Evolutionary conservation across 2,888 invertebrate genomes (phyloP), one percentile per base, ranked within the genome.

Genomic region (Flexamia atlantica): DNA sequence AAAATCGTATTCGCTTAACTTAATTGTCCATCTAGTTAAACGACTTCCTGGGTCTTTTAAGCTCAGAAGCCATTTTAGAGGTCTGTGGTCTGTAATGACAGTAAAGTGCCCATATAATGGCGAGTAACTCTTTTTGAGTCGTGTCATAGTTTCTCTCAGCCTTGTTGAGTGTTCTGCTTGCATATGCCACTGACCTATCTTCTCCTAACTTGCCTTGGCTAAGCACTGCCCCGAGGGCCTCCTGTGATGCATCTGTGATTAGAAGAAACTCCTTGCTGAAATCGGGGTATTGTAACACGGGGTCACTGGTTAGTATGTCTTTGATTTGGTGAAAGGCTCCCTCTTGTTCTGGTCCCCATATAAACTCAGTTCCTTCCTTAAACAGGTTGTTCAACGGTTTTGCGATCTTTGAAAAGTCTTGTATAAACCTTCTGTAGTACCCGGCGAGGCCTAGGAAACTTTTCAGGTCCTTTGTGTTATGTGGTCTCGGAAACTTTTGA

Each of bases 41-140:
- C 89, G 87, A 0, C 89, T 89, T 36, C 89, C 89, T 0, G 89
- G 90, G 12, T 90, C 89, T 86, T 90, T 90, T 0, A 90, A 57
- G 0, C 68, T 88, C 83, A 89, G 88, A 0, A 90, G 76, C 89
- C 89, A 90, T 2, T 86, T 87, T 3, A 90, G 81, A 0, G 89
- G 89, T 81, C 88, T 86, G 83, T 90, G 90, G 79, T 91, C 90
- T 0, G 90, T 90, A 3, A 89, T 87, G 0, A 90, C 89, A 0
- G 84, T 88, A 50, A 91, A 90, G 82, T 88, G 87, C 32, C 86
- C 40, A 83, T 14, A 74, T 40, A 3, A 74, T 23, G 1, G 57
- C 76, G 14, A 83, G 57, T n/a, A 83, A 17, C 50, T 83, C 83
- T 32, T 25, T n/a, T 23, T 74, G 74, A 7, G 60, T 83, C 0